Evolutionary conservation across 2,113 vertebrate species (phyloP).

Genomic region (Embiotoca jacksoni): DNA sequence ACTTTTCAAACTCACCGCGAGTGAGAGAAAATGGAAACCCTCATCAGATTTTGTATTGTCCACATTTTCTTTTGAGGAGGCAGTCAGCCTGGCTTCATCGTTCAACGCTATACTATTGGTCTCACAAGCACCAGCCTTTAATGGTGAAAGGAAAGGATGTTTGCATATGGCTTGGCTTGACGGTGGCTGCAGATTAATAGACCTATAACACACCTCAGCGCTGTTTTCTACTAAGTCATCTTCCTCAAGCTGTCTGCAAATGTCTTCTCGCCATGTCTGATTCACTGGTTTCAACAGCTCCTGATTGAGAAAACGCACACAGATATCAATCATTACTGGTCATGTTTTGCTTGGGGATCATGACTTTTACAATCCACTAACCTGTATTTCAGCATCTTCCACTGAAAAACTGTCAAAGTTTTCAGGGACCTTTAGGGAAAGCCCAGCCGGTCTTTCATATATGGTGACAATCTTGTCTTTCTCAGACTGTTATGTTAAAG

Average conservation of each 20-base stretch:
- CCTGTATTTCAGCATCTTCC: slow-evolving; percentile 72
- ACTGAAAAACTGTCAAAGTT: slow-evolving; percentile 49
- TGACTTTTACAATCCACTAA: slow-evolving; percentile 38
- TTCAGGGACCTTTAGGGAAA: slow-evolving; percentile 75
- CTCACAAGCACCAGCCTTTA: background rate
- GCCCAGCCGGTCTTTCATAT: slow-evolving; percentile 81
- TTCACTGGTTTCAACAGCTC: slow-evolving; percentile 16
- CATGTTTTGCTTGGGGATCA: background rate
- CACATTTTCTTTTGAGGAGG: background rate
- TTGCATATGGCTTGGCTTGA: background rate
- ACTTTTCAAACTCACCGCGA: slow-evolving; percentile 48
- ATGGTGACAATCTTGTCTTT: slow-evolving; percentile 79
- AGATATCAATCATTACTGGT: background rate
- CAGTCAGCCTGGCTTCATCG: background rate
- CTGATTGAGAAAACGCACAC: slow-evolving; percentile 19
- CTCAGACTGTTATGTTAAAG: slow-evolving; percentile 79
- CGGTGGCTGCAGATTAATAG: background rate
- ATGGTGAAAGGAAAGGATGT: background rate
- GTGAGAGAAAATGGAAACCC: slow-evolving; percentile 33
- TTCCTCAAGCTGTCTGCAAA: background rate
- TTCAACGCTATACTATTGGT: background rate
- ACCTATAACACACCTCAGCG: slow-evolving; percentile 10
- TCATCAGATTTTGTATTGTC: background rate
- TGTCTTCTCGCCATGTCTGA: slow-evolving; percentile 10
- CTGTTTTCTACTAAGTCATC: slow-evolving; percentile 10